A percentile compares a stretch with the other conserved stretches of the same genome.
phyloP scores from a whole-genome alignment of 2,888 invertebrate genomes.

The Tolmerus cingulatus region DNA sequence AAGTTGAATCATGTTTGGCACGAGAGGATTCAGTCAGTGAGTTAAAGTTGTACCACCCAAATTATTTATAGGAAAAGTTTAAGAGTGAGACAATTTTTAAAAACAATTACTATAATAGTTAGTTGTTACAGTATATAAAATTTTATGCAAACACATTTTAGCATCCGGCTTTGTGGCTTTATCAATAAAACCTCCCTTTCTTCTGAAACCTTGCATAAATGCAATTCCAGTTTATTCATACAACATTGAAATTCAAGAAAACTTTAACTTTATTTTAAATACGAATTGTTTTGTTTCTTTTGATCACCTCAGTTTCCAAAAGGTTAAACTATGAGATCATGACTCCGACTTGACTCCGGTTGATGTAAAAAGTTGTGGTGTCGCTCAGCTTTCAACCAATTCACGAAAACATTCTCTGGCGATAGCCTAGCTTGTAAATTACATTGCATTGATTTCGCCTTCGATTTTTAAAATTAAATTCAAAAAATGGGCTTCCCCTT shows the following conservation, averaged over 20 bases:
- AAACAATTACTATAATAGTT: too few relatives aligned
- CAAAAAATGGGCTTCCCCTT: background rate
- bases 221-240: background rate
- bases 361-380: background rate
- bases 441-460: background rate
- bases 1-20: slow-evolving; percentile 6
- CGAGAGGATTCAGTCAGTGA: background rate
- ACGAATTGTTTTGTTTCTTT: background rate
- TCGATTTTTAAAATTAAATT: background rate
- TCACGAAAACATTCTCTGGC: background rate
- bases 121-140: too few relatives aligned
- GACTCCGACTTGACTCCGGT: background rate
- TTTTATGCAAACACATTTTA: background rate
- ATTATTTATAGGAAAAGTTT: background rate
- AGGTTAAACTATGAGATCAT: slow-evolving; percentile 15
- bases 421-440: background rate
- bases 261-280: background rate
- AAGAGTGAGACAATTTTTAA: too few relatives aligned
- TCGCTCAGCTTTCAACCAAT: background rate
- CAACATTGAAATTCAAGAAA: background rate
- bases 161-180: background rate
- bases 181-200: background rate
- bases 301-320: background rate
- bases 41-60: background rate
- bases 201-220: background rate